phyloP scores from a whole-genome alignment of 2,888 invertebrate genomes.

The Leucozona laternaria region DNA sequence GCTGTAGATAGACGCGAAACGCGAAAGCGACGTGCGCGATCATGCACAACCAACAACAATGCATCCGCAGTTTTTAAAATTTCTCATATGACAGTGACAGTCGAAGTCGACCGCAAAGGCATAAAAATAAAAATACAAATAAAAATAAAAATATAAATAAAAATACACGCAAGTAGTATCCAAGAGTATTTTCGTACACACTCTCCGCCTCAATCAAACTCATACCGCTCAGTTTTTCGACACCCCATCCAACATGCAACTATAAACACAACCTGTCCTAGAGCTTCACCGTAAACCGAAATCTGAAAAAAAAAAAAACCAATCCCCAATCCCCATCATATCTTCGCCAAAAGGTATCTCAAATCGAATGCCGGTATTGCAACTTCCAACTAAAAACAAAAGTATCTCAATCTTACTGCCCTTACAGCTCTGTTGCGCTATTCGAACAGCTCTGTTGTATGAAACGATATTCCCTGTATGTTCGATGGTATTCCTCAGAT shows the following conservation, averaged over 20 bases:
- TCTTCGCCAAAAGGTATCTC: conserved; percentile 31
- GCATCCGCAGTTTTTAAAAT: conserved; percentile 44
- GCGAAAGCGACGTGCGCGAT: conserved; percentile 57
- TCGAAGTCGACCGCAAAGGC: conserved; percentile 39
- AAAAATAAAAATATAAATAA: conserved; percentile 13
- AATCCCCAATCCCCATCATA: conserved; percentile 28
- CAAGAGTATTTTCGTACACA: conserved; percentile 31
- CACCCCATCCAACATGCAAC: conserved; percentile 57
- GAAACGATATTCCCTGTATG: conserved; percentile 43
- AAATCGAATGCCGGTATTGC: conserved; percentile 56
- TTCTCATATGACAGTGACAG: conserved; percentile 48
- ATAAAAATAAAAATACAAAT: conserved; percentile 33
- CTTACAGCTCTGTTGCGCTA: conserved; percentile 58
- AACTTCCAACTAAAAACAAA: conserved; percentile 33
- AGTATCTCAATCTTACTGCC: conserved; percentile 40
- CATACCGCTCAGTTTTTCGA: conserved; percentile 18
- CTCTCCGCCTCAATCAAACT: conserved; percentile 7
- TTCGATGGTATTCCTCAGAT: conserved; percentile 45
- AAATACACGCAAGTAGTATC: conserved; percentile 12
- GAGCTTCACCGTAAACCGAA: conserved; percentile 4
- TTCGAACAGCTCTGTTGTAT: conserved; percentile 66
- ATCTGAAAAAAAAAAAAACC: conserved; percentile 25
- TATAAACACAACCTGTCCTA: conserved; percentile 73
- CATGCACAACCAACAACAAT: conserved; percentile 55
- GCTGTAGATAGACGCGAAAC: conserved; percentile 9